phyloP scores from a whole-genome alignment of 2,888 invertebrate genomes.

The Cephalotes varians region DNA sequence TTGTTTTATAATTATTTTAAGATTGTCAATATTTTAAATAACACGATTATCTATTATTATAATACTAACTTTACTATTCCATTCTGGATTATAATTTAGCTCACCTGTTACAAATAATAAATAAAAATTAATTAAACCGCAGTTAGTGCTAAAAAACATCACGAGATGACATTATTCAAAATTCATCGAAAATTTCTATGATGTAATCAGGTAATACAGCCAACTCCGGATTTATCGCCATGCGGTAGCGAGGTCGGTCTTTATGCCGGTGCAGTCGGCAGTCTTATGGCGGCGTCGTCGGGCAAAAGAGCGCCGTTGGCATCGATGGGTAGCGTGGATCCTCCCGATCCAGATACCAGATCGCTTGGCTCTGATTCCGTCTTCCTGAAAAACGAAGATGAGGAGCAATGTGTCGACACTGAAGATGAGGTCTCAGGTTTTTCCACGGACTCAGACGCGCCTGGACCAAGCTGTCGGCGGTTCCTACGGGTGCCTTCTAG shows the following conservation, averaged over 20 bases:
- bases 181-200: neutral
- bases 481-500: slow-evolving; percentile 85
- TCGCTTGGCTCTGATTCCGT: slow-evolving; percentile 93
- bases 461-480: slow-evolving; percentile 82
- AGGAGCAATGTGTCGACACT: slow-evolving; percentile 89
- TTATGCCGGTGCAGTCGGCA: slow-evolving; percentile 83
- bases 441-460: slow-evolving; percentile 92
- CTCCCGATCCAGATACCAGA: slow-evolving; percentile 89
- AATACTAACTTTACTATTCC: neutral
- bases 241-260: slow-evolving; percentile 90
- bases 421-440: slow-evolving; percentile 95
- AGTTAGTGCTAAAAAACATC: neutral
- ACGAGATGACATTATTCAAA: neutral
- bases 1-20: slow-evolving; percentile 10
- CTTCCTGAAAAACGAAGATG: slow-evolving; percentile 89
- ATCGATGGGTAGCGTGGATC: slow-evolving; percentile 91
- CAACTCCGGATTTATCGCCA: slow-evolving; percentile 94
- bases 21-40: neutral
- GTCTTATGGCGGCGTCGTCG: slow-evolving; percentile 62
- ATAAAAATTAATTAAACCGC: neutral
- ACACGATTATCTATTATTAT: neutral
- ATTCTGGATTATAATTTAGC: neutral
- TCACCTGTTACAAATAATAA: neutral
- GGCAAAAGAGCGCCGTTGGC: slow-evolving; percentile 91
- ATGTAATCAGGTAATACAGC: slow-evolving; percentile 88